Evolutionary conservation across 2,888 invertebrate genomes (phyloP), one percentile per base, ranked within the genome.

Genomic region (Noctua fimbriata): DNA sequence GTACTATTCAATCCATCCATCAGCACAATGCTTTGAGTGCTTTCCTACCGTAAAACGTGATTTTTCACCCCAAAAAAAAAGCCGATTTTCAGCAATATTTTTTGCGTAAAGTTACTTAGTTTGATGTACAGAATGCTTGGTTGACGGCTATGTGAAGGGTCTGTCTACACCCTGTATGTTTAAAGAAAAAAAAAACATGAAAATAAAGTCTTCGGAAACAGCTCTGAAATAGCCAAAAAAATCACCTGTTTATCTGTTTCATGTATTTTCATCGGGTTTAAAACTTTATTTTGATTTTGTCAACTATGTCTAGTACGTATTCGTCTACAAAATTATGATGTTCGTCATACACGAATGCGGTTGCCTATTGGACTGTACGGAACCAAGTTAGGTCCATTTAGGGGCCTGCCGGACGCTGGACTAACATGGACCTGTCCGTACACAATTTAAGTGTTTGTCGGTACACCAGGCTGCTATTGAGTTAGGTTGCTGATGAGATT

Each of bases 321-420:
- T 52, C 24, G 16, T 55, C 28, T 18, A 65, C 16, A 21, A 21
- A 55, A 12, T 2, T 49, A 41, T 10, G 47, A 16, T 21, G 32
- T 70, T 69, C 32, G 18, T 47, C 60, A 16, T 21, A 65, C 63
- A 21, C 63, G 36, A 16, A 55, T 52, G 28, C 72, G 82, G 66
- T 60, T 76, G 80, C 69, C 80, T 78, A 83, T 49, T 75, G 78
- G 85, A 63, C 77, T 81, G 79, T 18, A 55, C 60, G 47, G 77
- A 89, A 87, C 81, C 77, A 55, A 70, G 89, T 89, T 89, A 89
- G 75, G 36, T n/a, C 73, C 75, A 58, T 85, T 85, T 76, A 85
- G 58, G 12, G 76, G 70, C 49, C 58, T 52, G 49, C n/a, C 16
- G 66, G 36, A 73, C 65, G 83, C 47, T 47, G 70, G 55, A 55